These are phyloP conservation scores for Trissonchulus latispiculum DNA, from an alignment of 2,888 invertebrate species.

Conservation along the genomic window DNA sequence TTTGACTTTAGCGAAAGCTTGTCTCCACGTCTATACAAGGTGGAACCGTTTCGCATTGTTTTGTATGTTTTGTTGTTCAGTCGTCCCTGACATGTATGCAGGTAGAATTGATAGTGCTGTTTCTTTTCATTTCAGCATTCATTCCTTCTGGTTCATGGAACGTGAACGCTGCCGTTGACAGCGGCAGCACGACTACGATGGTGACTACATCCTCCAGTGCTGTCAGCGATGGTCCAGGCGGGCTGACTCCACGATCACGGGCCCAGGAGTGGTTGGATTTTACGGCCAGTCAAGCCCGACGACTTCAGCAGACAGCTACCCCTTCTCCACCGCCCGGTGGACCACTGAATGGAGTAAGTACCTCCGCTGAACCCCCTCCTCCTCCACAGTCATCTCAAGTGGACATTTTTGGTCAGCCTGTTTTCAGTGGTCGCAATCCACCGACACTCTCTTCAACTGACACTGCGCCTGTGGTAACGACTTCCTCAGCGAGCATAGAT, in stretches of 20 bases:
- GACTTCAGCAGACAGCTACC: slow-evolving; percentile 13
- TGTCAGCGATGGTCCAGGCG: background rate
- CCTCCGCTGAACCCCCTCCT: background rate
- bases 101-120: too few relatives aligned
- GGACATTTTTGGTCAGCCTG: slow-evolving; percentile 10
- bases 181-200: too few relatives aligned
- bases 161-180: too few relatives aligned
- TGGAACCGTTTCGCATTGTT: background rate
- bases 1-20: too few relatives aligned
- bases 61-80: too few relatives aligned
- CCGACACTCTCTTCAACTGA: background rate
- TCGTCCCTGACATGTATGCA: too few relatives aligned
- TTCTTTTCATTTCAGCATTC: too few relatives aligned
- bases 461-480: slow-evolving; percentile 29
- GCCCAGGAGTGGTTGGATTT: slow-evolving; percentile 16
- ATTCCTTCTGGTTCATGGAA: too few relatives aligned
- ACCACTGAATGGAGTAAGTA: background rate
- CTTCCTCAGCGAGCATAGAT: slow-evolving; percentile 48
- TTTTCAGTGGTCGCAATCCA: background rate
- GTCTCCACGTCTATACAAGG: too few relatives aligned
- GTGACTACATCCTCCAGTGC: too few relatives aligned
- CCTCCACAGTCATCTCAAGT: too few relatives aligned
- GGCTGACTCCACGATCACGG: background rate
- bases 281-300: slow-evolving; percentile 15
- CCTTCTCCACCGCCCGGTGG: background rate